Evolutionary conservation across 2,797 vertebrate species (phyloP), one percentile per base, ranked within the genome.

Genomic region (Xenentodon cancila): DNA sequence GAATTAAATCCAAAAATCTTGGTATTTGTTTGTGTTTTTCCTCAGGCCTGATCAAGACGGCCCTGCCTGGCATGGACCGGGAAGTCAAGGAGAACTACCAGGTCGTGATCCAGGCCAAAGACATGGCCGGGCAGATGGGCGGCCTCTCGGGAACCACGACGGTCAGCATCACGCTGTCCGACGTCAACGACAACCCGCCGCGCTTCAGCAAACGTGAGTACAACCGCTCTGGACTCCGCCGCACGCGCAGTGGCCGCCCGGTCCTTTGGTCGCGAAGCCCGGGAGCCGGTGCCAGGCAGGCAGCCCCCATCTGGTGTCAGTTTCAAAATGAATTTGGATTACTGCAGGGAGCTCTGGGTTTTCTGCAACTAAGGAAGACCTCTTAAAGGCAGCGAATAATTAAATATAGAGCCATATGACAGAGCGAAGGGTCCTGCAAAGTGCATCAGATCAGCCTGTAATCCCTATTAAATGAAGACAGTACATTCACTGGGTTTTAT

Each of bases 41-140:
- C 5, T 17, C 89, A 98, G 97, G 97, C 46, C 82, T 96, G 79
- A 96, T 99, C 90, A 95, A 94, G 92, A 99, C 97, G 3, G 96
- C 96, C 18, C 90, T 99, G 65, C 94, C 96, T 0, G 95, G 96
- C 71, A 99, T 99, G 97, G 96, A 96, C 82, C 88, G 97, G 71
- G 97, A 98, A 87, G 96, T 97, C 45, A 93, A 93, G 49, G 95
- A 98, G 20, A 89, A 95, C 42, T 98, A 98, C 81, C 96, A 97
- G 91, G 97, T 98, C 44, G 95, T 98, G 67, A 98, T 98, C 85
- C 97, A 98, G 84, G 97, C 96, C 9, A 98, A 98, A 52, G 97
- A 98, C 89, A 98, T 98, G 97, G 97, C 96, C 0, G 97, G 97
- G 22, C 97, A 98, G 91, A 97, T 97, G 96, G 97, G 97, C 0